phyloP scores from a whole-genome alignment of 2,113 vertebrate species.

The Cavia aperea region DNA sequence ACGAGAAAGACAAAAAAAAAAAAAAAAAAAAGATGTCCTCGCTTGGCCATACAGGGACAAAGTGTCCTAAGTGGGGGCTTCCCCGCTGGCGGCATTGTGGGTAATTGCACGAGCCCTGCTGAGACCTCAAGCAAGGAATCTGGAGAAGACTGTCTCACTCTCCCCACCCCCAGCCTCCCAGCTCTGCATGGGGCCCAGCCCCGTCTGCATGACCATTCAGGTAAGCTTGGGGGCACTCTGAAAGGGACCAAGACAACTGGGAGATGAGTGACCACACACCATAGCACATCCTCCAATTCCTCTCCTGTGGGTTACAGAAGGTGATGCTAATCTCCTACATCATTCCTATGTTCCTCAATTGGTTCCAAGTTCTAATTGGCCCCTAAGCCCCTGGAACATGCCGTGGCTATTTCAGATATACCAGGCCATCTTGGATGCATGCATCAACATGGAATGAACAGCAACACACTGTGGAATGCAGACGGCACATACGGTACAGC shows the following conservation, averaged over 20 bases:
- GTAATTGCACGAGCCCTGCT: neutral
- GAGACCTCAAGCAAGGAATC: neutral
- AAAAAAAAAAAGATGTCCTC: neutral
- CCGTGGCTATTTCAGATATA: neutral
- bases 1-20: too few relatives aligned
- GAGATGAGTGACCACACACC: neutral
- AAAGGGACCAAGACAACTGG: neutral
- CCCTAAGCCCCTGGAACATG: neutral
- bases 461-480: neutral
- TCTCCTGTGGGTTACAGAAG: neutral
- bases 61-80: neutral
- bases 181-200: neutral
- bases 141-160: neutral
- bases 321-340: neutral
- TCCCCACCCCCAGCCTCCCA: too few relatives aligned
- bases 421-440: neutral
- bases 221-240: neutral
- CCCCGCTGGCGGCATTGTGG: neutral
- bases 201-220: accelerated
- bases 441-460: neutral
- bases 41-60: neutral
- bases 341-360: neutral
- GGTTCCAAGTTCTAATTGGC: neutral
- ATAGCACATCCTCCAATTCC: neutral
- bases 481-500: neutral